Base-by-base conservation (phyloP, 1,140 invertebrate genomes). In the Zaprionus tsacasi region DNA sequence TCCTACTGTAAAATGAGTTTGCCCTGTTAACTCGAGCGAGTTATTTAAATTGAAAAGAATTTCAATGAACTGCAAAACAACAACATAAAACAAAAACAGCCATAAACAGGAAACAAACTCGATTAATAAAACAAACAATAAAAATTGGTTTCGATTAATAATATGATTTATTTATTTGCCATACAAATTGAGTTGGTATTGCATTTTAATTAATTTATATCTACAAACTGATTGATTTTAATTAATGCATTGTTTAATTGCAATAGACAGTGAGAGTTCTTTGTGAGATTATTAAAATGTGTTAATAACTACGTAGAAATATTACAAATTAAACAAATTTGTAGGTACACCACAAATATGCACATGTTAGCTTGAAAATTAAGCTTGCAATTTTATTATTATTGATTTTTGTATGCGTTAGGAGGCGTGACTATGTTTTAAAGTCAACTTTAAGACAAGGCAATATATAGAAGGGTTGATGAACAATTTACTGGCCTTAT, bases 1-100 rank as follows among this genome's bases (percentile, higher is more conserved):
- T 66, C 7, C 30, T 30, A 11, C 54, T 12, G 25, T 33, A 25
- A 65, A 64, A 36, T 45, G n/a, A 55, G 40, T 40, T 63, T 45
- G n/a, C 11, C 25, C 13, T 30, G 27, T 30, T 33, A 55, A 25
- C 45, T 25, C 3, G 25, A 50, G 45, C 45, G 45, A 50, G 45
- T 50, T 50, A 21, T 50, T 50, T 25, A 21, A 50, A 50, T 12
- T 50, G 15, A 25, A 50, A 50, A 25, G 8, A 25, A 50, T 11
- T 45, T 45, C 40, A 45, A 45, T 43, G 13, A 43, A 43, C n/a
- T 48, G 0, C 17, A 48, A 7, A n/a, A 13, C 40, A 43, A n/a
- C n/a, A n/a, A 43, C 6, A 43, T 6, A 2, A n/a, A n/a, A n/a
- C 25, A 15, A 13, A 13, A 43, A 15, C n/a, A n/a, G 15, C 6